Evolutionary conservation across 2,113 vertebrate genomes (phyloP), one percentile per base, ranked within the genome.

Genomic region (Orientallactaga bullata): DNA sequence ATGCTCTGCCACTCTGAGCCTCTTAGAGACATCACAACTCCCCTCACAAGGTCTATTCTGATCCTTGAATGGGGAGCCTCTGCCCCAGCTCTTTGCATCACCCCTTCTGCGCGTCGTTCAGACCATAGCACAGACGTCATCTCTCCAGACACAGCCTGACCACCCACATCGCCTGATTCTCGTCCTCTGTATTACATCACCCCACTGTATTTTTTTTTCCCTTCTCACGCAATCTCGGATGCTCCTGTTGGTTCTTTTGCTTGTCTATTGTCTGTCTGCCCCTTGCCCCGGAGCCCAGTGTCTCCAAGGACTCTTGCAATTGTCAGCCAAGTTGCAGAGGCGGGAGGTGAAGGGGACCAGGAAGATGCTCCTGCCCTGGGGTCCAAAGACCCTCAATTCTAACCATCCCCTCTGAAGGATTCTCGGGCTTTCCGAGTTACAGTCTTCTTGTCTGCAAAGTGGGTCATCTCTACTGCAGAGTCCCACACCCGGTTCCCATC

Each of bases 141-240:
- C 79, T 95, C 90, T 83, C 69, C 91, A 73, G 93, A 69, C n/a
- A 42, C 5, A 21, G 10, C 3, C 76, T 35, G 91, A 17, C 86
- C 91, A 85, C 71, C 69, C 91, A 17, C 24, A 1, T 12, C 0
- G 20, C 86, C 79, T 18, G 39, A 21, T 76, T n/a, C n/a, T 69
- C 47, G 0, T 10, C 0, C 24, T 30, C 18, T 12, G 18, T 65
- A 1, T 88, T 30, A 21, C 88, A 39, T 90, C 88, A 78, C 3
- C 9, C 15, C 24, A 3, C 66, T 35, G 42, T 20, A 0, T 37
- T 58, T 78, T 39, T 26, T 47, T 47, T 47, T 47, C 86, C 1
- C 2, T 21, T 69, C 69, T 61, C 35, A 7, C 16, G 16, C 89
- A 35, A 28, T 55, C 66, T 74, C 76, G 2, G 63, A 32, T 13